Conservation (phyloP, 2,113 vertebrate species). For the Psittacula cyanocephala region DNA sequence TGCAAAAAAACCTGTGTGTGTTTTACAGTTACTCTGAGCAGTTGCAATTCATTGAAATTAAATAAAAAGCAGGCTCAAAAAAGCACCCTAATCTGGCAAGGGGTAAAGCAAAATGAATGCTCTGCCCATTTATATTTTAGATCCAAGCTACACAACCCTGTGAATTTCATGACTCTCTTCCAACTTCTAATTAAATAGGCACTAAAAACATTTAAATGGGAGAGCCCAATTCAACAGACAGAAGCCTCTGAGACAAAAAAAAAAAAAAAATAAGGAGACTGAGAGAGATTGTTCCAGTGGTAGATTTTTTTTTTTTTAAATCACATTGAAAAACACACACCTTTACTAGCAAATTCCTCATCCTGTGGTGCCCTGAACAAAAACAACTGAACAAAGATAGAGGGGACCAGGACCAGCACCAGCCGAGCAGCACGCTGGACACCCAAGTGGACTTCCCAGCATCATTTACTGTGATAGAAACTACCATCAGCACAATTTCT, state of each 20-base stretch:
- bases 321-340: neutral
- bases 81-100: conserved; percentile 37
- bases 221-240: conserved; percentile 52
- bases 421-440: rapidly evolving
- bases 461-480: neutral
- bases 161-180: conserved; percentile 57
- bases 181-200: conserved; percentile 73
- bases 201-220: conserved; percentile 64
- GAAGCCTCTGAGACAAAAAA: conserved; percentile 47
- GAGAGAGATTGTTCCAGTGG: neutral
- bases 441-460: neutral
- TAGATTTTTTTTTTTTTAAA: neutral
- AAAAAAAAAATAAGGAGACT: neutral
- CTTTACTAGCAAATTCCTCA: neutral
- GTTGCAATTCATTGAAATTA: conserved; percentile 57
- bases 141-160: conserved; percentile 38
- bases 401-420: rapidly evolving
- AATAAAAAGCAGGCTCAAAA: conserved; percentile 56
- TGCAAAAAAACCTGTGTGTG: conserved; percentile 17
- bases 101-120: conserved; percentile 16
- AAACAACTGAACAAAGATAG: neutral
- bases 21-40: conserved; percentile 55
- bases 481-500: neutral
- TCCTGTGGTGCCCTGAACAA: neutral
- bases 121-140: conserved; percentile 25